Base-by-base conservation (phyloP, 1,140 invertebrate genomes). In the Atta cephalotes region DNA sequence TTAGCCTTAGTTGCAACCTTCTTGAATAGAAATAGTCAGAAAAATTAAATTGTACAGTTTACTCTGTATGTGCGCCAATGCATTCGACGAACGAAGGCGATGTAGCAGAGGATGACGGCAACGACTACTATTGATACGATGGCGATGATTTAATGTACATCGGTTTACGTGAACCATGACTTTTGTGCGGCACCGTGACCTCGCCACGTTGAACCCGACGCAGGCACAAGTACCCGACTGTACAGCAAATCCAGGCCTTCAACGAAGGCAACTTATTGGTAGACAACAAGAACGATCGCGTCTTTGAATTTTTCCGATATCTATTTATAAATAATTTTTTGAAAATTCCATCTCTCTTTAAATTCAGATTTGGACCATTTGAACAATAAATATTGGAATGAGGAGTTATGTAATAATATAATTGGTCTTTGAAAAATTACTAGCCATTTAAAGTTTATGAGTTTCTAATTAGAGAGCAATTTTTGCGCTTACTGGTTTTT, bases 91-190 rank as follows among this genome's bases (percentile, higher is more conserved):
- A 74, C 10, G 25, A 81, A 28, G 49, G 4, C 60, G n/a, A 81
- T n/a, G 39, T 9, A 16, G 28, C 28, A 16, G 49, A 71, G 45
- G 60, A 87, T 87, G 62, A 85, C 63, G 60, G 74, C 82, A 79
- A 56, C 21, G 21, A 85, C 49, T 56, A 65, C 60, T 65, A 53
- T 56, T 76, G 86, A 84, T 84, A 65, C 10, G 78, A 86, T 86
- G 56, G 53, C 62, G 71, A 88, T 92, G 87, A 92, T 92, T 92
- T 92, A 92, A 91, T 89, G 79, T 87, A 88, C 88, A 78, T 81
- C 58, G 84, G 86, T 92, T 93, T 89, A 91, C 89, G 72, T 91
- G 91, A 93, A 92, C 91, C 89, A 90, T 92, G 93, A 93, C 93
- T 93, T 89, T 88, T 92, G 84, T 89, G 86, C 80, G 70, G 89